Base-by-base conservation (phyloP, 2,888 invertebrate genomes). In the Buathra laborator region DNA sequence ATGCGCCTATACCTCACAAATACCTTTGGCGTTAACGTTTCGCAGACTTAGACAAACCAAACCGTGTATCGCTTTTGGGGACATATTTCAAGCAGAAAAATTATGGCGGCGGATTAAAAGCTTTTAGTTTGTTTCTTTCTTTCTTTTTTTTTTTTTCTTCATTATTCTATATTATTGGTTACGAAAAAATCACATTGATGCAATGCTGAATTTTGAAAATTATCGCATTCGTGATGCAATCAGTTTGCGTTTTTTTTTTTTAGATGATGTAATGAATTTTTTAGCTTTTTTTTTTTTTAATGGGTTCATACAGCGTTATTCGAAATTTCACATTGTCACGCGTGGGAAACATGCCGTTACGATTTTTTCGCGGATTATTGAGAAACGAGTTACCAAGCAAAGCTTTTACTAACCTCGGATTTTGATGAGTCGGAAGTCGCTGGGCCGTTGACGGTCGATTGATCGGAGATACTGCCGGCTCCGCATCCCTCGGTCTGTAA, bases 351-450 rank as follows among this genome's bases (percentile, higher is more conserved):
- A 85, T 84, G 84, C 84, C 80, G 59, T 84, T 77, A 64, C 81
- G 59, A 43, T 70, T 66, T 48, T 3, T 59, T 24, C 53, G 24
- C 32, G 51, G 78, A 76, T 59, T 86, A 68, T 78, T 83, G 46
- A 16, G 72, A 80, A 68, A 53, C 62, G 66, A 78, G 14, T 78
- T 59, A 72, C 56, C 44, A 53, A 77, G 66, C 48, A n/a, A 67
- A 82, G 4, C 9, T 53, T 72, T 85, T 90, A 93, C 94, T 90
- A 86, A 94, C 94, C 93, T 93, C 93, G 82, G 93, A 90, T 86
- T 92, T 90, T 78, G 91, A 89, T 86, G 93, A 89, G 88, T 93
- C 92, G 46, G 89, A 84, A 75, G 90, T 88, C 81, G 89, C 83
- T 46, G 94, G 93, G 59, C 94, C 94, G 84, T 93, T 94, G 72